Base-by-base conservation (phyloP, 1,140 invertebrate genomes). In the Drosophila navojoa region DNA sequence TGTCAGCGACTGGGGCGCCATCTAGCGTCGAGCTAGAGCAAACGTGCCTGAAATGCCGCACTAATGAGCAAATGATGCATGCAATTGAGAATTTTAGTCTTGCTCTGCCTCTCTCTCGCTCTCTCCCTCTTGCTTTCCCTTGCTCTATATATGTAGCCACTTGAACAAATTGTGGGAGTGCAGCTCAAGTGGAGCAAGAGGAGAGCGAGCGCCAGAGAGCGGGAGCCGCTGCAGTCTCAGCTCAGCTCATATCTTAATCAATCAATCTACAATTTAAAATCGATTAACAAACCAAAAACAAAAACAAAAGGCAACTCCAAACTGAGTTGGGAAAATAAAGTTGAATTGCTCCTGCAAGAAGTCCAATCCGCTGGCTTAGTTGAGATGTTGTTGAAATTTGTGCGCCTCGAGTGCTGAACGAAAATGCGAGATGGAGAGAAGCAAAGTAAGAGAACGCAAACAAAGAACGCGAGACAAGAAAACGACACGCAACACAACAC, bases 261-360 rank as follows among this genome's bases (percentile, higher is more conserved):
- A 80, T 84, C 77, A 85, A 85, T 80, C 73, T 70, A 45, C 73
- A 77, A 84, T 85, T 81, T 74, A 77, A 84, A 80, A 77, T 80
- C 81, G 81, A 84, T 84, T 85, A 85, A 79, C 32, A 70, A 40
- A 7, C 42, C 42, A 44, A 64, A 27, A 29, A 40, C 64, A 38
- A 54, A 49, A 53, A 25, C 19, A 47, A 38, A 19, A 52, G 6
- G 7, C 32, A 35, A 2, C 32, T 35, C 32, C 32, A 35, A 35
- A 35, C 7, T 11, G 35, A 38, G 10, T 38, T 38, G 35, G 35
- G 32, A 35, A 35, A 15, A 35, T 11, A 62, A 16, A 27, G 16
- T n/a, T 38, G 35, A 38, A 13, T 47, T 62, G 59, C 58, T 61
- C 50, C 61, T 52, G 29, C 27, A 15, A 15, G n/a, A 38, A 38